These are phyloP conservation scores for Pseudocheirus occidentalis DNA, from an alignment of 2,797 vertebrate species.

Conservation along the genomic window DNA sequence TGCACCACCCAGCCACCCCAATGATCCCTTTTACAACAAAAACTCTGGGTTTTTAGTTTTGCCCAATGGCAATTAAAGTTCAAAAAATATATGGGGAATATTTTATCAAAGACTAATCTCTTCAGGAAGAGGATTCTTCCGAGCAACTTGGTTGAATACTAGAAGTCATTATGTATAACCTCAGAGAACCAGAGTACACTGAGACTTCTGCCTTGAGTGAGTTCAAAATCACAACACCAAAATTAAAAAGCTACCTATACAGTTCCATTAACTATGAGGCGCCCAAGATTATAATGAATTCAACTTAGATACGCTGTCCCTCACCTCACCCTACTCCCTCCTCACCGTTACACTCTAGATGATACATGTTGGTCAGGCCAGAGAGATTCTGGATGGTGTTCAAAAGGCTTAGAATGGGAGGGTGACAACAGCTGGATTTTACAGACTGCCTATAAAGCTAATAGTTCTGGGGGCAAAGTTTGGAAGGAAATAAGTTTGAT, in stretches of 20 bases:
- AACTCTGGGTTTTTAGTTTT: constrained; percentile 43
- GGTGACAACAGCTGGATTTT: not conserved
- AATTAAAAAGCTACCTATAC: constrained; percentile 48
- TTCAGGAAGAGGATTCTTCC: constrained; percentile 31
- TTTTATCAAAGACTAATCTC: not conserved
- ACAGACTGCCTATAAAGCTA: not conserved
- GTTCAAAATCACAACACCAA: constrained; percentile 49
- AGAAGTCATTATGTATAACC: constrained; percentile 40
- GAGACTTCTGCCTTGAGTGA: constrained; percentile 11
- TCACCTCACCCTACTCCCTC: not conserved
- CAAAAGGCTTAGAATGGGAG: not conserved
- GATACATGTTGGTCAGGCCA: not conserved
- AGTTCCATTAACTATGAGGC: constrained; percentile 3
- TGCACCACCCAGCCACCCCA: too few species aligned
- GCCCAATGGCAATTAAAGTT: not conserved
- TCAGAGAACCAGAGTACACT: not conserved
- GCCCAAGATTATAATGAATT: constrained; percentile 24
- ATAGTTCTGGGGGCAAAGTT: not conserved
- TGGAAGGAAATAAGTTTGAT: constrained; percentile 6
- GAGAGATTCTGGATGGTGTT: constrained; percentile 1
- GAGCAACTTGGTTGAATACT: constrained; percentile 25
- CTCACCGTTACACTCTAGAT: not conserved
- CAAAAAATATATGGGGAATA: not conserved
- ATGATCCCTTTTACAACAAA: constrained; percentile 25
- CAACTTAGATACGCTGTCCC: not conserved